Base-by-base conservation (phyloP, 2,113 vertebrate genomes). In the Anarhynchus alexandrinus region DNA sequence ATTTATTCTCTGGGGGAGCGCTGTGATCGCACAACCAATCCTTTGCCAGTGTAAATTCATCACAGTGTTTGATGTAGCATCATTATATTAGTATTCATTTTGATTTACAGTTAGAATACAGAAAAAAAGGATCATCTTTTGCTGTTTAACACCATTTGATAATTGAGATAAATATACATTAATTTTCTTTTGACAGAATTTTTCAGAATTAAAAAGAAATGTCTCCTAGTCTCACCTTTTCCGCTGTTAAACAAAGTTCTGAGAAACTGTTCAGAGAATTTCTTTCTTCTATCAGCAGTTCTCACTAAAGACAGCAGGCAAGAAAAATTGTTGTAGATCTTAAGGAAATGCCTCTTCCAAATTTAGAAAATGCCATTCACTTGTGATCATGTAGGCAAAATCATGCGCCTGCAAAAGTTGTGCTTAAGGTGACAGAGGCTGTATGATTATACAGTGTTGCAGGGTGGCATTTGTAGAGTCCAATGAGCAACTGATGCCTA, bases 1-100 rank as follows among this genome's bases (percentile, higher is more conserved):
- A 95, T 95, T 97, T 97, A 98, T 98, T 98, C 98, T 96, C 66
- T 93, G 85, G 71, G 90, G 85, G 77, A 90, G 62, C 90, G 82
- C 91, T 94, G 96, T 95, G 93, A 87, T 96, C 82, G 2, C 73
- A 65, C 70, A 82, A 77, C 83, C 84, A 69, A 86, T 66, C 43
- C 69, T 95, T 92, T 95, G 71, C 85, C 89, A 79, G 92, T 81
- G 92, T 88, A 97, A 94, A 96, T 96, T 95, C 87, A 95, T 87
- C 72, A 83, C n/a, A 59, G 61, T 85, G 93, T 97, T 97, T 92
- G 90, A 90, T 96, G 91, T 88, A 87, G 76, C 72, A 52, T 94
- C 91, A 86, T 86, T 94, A 36, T 62, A 70, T 94, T 74, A 82
- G 83, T 57, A 82, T 91, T 94, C 45, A 19, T 91, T 94, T 94